Evolutionary conservation across 2,797 vertebrate species (phyloP), one percentile per base, ranked within the genome.

Genomic region (Staurois parvus): DNA sequence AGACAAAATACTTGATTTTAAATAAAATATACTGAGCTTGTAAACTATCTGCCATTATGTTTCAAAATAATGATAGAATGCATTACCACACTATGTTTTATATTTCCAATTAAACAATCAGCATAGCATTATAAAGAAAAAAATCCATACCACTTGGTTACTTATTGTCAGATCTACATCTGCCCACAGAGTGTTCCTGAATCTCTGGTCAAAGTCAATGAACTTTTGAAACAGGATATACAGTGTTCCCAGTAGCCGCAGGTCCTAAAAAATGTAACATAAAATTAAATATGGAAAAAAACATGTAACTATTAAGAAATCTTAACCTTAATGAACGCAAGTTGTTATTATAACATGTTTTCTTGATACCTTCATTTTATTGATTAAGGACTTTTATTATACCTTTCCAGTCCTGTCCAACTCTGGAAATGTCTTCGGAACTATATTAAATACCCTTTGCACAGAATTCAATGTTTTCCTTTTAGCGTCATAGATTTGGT

Each of bases 401-500:
- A 88, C 87, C 87, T 88, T 88, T 80, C 84, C 84, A 37, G 87
- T 88, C 28, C 84, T 84, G 72, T 88, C 87, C 29, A 88, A 40
- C 29, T 88, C 87, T 34, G 66, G 84, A 42, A 88, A 88, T 37
- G 34, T 30, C 73, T 85, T 88, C 56, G 84, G 84, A 80, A 85
- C 81, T 11, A 88, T 84, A 72, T 85, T 84, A 32, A 86, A 88
- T 42, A 88, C 76, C 74, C 70, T 83, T 48, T 88, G 87, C 29
- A 88, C 76, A 1, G 87, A 86, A 29, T 80, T 88, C 6, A 88
- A 72, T 4, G 87, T 88, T 19, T 84, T 84, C 28, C 81, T 85
- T 26, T 88, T 88, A 40, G 84, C 76, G 84, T 86, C 72, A 30
- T 72, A 88, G 28, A 76, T 29, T 34, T 83, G 34, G 29, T 85